Base-by-base conservation (phyloP, 2,113 vertebrate genomes). In the Neoarius graeffei region DNA sequence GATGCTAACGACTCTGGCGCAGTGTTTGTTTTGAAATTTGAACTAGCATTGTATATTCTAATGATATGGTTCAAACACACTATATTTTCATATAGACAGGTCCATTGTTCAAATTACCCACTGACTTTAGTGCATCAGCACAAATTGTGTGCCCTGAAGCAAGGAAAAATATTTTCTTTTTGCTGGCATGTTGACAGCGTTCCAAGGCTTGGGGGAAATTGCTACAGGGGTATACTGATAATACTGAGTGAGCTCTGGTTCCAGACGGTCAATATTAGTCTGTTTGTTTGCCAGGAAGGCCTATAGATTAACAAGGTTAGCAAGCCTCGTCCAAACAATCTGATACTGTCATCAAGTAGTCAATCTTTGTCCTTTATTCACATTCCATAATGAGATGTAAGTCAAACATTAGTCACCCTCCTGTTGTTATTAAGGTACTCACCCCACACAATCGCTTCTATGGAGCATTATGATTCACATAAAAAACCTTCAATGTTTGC, bases 231-330 rank as follows among this genome's bases (percentile, higher is more conserved):
- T 84, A 81, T 71, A 87, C 42, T 42, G 42, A 42, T 87, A 91
- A 87, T 85, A 87, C 60, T 86, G 88, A 85, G 83, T 88, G 82
- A 84, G 74, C 85, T 88, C 90, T 81, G 93, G 89, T 91, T 91
- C 91, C 92, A 92, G 88, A 94, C 94, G 91, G 94, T 94, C 95
- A 96, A 95, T 95, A 95, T 95, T 95, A 95, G 94, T 91, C 88
- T 95, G 88, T 91, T 92, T 88, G 83, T 91, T 93, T 94, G 94
- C 92, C 93, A 93, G 91, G 91, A 91, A 92, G 93, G 93, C 91
- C 89, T 93, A 94, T 92, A 94, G 93, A 95, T 91, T 90, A 92
- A 91, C 92, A 89, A 91, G 95, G 93, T 93, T 93, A 92, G 91
- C 91, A 84, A 91, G 92, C 57, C 83, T 92, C 93, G 89, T 92